phyloP scores from a whole-genome alignment of 2,797 vertebrate species.

The Sternarchorhynchus goeldii region DNA sequence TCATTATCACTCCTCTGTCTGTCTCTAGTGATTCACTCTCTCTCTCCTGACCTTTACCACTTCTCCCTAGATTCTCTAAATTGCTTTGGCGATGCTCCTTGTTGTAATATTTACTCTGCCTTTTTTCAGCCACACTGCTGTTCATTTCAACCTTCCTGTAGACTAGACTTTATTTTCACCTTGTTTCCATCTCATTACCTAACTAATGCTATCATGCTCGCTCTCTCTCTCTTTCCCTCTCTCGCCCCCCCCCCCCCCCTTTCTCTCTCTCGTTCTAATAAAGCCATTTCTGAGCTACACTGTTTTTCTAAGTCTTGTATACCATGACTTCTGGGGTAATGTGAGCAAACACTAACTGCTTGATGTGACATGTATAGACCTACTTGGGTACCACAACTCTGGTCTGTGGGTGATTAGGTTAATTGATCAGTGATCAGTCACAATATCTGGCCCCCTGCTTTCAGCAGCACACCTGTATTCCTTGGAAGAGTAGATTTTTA shows the following conservation, averaged over 20 bases:
- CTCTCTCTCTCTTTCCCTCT: background rate
- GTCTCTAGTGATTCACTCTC: slow-evolving; percentile 42
- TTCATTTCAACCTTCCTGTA: slow-evolving; percentile 5
- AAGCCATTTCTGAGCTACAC: slow-evolving; percentile 2
- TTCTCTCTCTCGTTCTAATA: background rate
- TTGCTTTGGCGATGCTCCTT: slow-evolving; percentile 27
- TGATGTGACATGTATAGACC: background rate
- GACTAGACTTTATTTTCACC: background rate
- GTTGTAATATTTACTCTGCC: slow-evolving; percentile 8
- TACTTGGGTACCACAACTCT: background rate
- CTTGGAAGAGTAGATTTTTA: background rate
- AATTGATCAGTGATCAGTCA: background rate
- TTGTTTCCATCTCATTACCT: background rate
- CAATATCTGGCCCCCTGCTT: background rate
- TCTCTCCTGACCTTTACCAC: slow-evolving; percentile 32
- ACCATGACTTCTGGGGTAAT: background rate
- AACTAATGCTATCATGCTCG: background rate
- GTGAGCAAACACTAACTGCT: background rate
- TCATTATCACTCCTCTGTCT: slow-evolving; percentile 14
- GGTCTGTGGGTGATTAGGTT: background rate
- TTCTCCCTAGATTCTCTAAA: slow-evolving; percentile 8
- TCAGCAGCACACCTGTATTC: background rate
- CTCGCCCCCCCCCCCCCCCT: background rate
- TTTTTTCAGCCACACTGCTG: slow-evolving; percentile 24
- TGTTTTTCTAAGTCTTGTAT: background rate